Evolutionary conservation across 1,140 invertebrate species (phyloP).

Genomic region (Scaptomyza montana): DNA sequence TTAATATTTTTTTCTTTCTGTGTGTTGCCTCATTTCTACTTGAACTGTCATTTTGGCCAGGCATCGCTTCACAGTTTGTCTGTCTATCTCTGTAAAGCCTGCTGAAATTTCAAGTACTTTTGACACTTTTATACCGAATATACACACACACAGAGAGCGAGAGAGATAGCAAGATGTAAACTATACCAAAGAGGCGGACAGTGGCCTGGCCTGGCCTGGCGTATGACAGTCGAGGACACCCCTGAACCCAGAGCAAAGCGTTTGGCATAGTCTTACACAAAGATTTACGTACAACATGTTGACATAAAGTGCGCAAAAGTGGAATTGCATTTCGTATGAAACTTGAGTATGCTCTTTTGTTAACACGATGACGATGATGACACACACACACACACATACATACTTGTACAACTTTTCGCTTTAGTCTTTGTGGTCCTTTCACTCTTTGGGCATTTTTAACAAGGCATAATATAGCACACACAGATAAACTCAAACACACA

Average conservation of each 20-base stretch:
- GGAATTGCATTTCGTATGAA: conserved; percentile 82
- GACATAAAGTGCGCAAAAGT: conserved; percentile 81
- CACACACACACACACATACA: neutral
- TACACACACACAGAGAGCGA: conserved; percentile 12
- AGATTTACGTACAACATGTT: conserved; percentile 81
- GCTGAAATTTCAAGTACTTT: conserved; percentile 82
- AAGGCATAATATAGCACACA: conserved; percentile 61
- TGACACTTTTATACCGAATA: conserved; percentile 63
- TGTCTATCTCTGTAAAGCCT: conserved; percentile 55
- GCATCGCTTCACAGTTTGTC: neutral
- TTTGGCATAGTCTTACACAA: conserved; percentile 81
- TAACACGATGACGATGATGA: conserved; percentile 66
- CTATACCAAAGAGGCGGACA: conserved; percentile 38
- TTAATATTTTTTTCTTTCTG: neutral
- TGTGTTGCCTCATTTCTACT: conserved; percentile 13
- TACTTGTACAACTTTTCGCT: conserved; percentile 5
- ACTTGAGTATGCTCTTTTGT: conserved; percentile 82
- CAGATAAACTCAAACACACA: conserved; percentile 24
- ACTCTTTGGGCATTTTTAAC: conserved; percentile 74
- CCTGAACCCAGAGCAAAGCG: conserved; percentile 39
- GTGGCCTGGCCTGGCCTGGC: conserved; percentile 22
- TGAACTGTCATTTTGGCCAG: conserved; percentile 4
- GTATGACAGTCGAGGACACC: neutral
- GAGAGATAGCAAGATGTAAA: conserved; percentile 28
- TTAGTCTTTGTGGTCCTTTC: conserved; percentile 35